Evolutionary conservation across 2,113 vertebrate species (phyloP).

Genomic region (Cromileptes altivelis): DNA sequence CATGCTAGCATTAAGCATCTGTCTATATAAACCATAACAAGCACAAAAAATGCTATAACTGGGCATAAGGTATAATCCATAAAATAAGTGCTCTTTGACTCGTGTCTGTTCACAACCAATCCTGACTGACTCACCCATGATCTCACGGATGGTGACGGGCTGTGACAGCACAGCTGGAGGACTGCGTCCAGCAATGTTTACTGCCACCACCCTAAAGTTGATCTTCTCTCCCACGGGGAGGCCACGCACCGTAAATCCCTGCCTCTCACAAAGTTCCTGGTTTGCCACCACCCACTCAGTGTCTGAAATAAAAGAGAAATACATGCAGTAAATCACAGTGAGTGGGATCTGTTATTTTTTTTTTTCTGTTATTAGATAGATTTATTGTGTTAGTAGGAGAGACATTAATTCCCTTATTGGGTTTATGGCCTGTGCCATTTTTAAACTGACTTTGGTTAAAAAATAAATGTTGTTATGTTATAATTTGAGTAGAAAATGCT

Average conservation of each 20-base stretch:
- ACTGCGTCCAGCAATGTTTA: constrained; percentile 91
- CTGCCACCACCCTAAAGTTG: constrained; percentile 88
- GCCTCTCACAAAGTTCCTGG: constrained; percentile 86
- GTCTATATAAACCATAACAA: not conserved
- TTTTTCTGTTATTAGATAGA: not conserved
- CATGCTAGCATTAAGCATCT: not conserved
- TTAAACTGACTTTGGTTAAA: not conserved
- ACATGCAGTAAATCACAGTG: constrained; percentile 25
- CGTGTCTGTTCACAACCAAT: not conserved
- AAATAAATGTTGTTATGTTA: not conserved
- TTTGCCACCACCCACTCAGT: constrained; percentile 89
- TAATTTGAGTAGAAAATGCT: not conserved
- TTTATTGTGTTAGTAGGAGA: not conserved
- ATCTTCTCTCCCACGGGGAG: constrained; percentile 91
- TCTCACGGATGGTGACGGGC: constrained; percentile 91
- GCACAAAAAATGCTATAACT: not conserved
- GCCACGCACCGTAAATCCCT: constrained; percentile 85
- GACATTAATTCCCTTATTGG: not conserved
- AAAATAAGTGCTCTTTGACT: not conserved
- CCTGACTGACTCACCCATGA: constrained; percentile 85
- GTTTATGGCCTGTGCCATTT: not conserved
- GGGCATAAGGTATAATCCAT: not conserved
- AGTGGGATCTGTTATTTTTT: constrained; percentile 9
- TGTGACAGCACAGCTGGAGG: constrained; percentile 83
- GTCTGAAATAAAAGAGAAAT: constrained; percentile 71